These are phyloP conservation scores for Neodontobutis hainanensis DNA, from an alignment of 2,113 vertebrate species.

Conservation along the genomic window DNA sequence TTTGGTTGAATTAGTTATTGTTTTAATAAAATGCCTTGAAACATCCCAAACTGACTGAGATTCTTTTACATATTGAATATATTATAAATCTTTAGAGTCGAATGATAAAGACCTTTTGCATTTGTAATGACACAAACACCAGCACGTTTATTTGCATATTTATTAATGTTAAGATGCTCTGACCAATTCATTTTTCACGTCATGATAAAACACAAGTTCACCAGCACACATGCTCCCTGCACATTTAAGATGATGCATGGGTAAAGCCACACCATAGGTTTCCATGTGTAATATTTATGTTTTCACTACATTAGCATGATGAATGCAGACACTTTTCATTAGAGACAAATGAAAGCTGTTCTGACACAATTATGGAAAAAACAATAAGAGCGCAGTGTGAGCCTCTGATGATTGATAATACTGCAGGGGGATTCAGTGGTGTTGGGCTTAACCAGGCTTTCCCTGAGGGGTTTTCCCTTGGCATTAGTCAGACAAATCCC, in stretches of 20 bases:
- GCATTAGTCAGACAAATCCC: slow-evolving; percentile 80
- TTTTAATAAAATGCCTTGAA: no score
- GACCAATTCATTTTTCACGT: slow-evolving; percentile 26
- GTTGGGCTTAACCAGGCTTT: slow-evolving; percentile 73
- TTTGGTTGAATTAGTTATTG: no score
- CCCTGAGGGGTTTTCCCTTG: slow-evolving; percentile 68
- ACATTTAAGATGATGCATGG: slow-evolving; percentile 24
- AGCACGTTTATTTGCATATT: not conserved
- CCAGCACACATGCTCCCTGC: slow-evolving; percentile 11
- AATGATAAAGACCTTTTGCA: not conserved
- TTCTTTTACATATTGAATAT: not conserved
- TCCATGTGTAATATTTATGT: slow-evolving; percentile 61
- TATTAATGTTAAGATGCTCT: not conserved
- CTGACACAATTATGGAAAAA: slow-evolving; percentile 77
- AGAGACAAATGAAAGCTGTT: slow-evolving; percentile 75
- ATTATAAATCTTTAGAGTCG: not conserved
- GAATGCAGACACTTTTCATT: slow-evolving; percentile 72
- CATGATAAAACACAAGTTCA: slow-evolving; percentile 35
- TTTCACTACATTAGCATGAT: slow-evolving; percentile 71
- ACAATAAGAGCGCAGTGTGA: slow-evolving; percentile 73
- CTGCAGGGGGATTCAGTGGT: slow-evolving; percentile 62
- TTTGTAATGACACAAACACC: not conserved
- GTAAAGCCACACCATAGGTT: slow-evolving; percentile 40
- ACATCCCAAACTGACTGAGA: no score
- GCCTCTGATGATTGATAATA: slow-evolving; percentile 73